Conservation (phyloP, 2,888 invertebrate species). For the Eurytoma californica region DNA sequence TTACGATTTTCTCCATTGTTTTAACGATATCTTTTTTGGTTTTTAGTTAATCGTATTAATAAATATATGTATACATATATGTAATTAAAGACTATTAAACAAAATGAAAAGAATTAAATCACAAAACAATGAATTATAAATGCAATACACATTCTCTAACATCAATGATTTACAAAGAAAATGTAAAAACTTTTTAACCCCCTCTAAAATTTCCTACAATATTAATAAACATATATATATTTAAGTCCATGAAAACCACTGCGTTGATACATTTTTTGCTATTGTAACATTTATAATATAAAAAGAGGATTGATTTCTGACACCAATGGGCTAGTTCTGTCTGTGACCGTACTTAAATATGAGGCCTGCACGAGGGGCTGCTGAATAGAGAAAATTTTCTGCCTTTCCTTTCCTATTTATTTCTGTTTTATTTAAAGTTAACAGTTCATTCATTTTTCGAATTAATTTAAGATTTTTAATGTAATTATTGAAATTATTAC, state of each 20-base stretch:
- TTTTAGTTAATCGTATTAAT: too few relatives aligned
- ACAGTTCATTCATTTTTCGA: background rate
- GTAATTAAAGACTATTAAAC: background rate
- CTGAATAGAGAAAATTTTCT: constrained; percentile 43
- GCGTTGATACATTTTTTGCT: constrained; percentile 10
- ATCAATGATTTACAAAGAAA: too few relatives aligned
- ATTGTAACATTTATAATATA: constrained; percentile 1
- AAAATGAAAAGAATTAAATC: too few relatives aligned
- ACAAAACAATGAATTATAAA: too few relatives aligned
- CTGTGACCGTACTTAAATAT: constrained; percentile 46
- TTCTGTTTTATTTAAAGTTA: background rate
- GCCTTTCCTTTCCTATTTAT: constrained; percentile 36
- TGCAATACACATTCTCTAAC: too few relatives aligned
- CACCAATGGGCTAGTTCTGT: constrained; percentile 36
- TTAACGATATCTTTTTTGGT: too few relatives aligned
- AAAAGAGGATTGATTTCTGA: background rate
- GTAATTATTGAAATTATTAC: constrained; percentile 7
- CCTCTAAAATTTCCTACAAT: too few relatives aligned
- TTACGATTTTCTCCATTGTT: too few relatives aligned
- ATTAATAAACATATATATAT: background rate
- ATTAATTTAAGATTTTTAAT: background rate
- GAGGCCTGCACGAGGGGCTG: constrained; percentile 52
- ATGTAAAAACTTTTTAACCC: too few relatives aligned
- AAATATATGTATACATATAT: background rate
- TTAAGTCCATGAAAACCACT: background rate